phyloP scores from a whole-genome alignment of 2,113 vertebrate genomes.

The Leiothrix lutea region DNA sequence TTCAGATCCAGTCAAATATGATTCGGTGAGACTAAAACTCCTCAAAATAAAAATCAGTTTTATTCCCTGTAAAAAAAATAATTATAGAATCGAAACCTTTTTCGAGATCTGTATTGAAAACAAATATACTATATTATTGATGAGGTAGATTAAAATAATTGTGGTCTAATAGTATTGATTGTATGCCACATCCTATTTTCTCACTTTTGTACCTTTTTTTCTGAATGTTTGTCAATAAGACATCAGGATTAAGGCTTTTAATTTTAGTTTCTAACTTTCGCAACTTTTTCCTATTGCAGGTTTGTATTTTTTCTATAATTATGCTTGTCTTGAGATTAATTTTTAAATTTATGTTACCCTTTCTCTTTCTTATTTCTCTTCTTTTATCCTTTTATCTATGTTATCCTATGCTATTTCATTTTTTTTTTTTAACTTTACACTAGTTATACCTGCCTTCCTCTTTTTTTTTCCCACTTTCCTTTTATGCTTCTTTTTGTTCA shows the following conservation, averaged over 20 bases:
- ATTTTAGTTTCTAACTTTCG: neutral
- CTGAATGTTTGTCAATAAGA: neutral
- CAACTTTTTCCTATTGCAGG: neutral
- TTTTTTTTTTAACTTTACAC: neutral
- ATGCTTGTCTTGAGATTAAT: neutral
- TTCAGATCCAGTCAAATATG: neutral
- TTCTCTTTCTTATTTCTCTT: neutral
- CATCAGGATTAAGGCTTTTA: neutral
- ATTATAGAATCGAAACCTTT: neutral
- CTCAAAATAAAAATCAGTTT: neutral
- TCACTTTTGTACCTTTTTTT: neutral
- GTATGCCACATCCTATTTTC: neutral
- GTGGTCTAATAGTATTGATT: neutral
- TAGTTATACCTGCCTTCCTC: rapidly evolving
- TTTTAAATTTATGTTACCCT: neutral
- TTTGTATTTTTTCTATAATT: neutral
- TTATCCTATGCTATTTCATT: neutral
- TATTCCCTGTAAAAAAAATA: neutral
- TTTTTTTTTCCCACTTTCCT: neutral
- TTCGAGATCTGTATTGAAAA: neutral
- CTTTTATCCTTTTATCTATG: neutral
- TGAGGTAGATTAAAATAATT: neutral
- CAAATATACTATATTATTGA: neutral
- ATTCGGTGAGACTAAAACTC: neutral
- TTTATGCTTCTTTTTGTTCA: neutral